Evolutionary conservation across 1,140 invertebrate species (phyloP).

Genomic region (Mylabris phalerata): DNA sequence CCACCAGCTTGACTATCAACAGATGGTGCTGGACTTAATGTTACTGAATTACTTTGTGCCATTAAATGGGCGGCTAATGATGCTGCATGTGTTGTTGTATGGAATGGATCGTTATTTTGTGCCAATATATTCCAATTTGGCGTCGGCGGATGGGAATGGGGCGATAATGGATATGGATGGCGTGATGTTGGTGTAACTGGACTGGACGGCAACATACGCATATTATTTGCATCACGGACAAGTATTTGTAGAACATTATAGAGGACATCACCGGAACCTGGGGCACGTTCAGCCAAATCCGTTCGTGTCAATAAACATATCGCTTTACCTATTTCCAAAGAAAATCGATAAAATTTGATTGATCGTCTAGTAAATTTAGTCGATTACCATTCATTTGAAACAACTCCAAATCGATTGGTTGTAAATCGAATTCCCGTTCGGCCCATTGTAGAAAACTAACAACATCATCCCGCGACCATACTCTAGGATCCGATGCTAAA

Average conservation of each 20-base stretch:
- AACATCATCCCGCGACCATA: slow-evolving; percentile 89
- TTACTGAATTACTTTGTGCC: slow-evolving; percentile 70
- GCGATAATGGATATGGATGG: slow-evolving; percentile 66
- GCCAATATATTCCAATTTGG: slow-evolving; percentile 64
- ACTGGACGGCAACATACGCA: slow-evolving; percentile 70
- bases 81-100: slow-evolving; percentile 49
- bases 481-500: slow-evolving; percentile 76
- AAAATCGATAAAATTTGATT: slow-evolving; percentile 11
- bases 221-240: slow-evolving; percentile 67
- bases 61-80: slow-evolving; percentile 61
- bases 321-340: slow-evolving; percentile 64
- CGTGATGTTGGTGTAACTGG: slow-evolving; percentile 76
- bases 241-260: slow-evolving; percentile 89
- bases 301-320: slow-evolving; percentile 82
- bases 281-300: slow-evolving; percentile 83
- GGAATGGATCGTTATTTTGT: slow-evolving; percentile 57
- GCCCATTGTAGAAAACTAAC: slow-evolving; percentile 84
- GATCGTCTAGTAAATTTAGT: neutral
- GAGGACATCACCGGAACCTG: slow-evolving; percentile 85
- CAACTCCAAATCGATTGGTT: slow-evolving; percentile 84
- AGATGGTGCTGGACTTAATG: slow-evolving; percentile 81
- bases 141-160: slow-evolving; percentile 69
- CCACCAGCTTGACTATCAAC: slow-evolving; percentile 71
- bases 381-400: slow-evolving; percentile 94
- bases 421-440: slow-evolving; percentile 86